phyloP scores from a whole-genome alignment of 2,888 invertebrate genomes.

The Tortrix viridana region DNA sequence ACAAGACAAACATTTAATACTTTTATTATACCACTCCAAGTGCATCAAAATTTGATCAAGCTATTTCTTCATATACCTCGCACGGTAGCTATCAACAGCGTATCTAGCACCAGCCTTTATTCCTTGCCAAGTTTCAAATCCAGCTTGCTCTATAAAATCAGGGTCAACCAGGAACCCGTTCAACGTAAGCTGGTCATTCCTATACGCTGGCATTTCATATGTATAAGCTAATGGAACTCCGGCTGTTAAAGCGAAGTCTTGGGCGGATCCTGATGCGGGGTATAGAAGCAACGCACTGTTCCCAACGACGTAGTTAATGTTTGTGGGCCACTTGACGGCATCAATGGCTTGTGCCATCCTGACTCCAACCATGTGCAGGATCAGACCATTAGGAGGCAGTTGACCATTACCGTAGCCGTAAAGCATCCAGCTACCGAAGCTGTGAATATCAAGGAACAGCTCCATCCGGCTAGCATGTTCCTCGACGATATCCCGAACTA shows the following conservation, averaged over 20 bases:
- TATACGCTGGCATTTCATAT: constrained; percentile 82
- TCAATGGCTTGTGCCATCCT: constrained; percentile 74
- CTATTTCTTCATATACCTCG: constrained; percentile 6
- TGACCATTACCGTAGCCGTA: constrained; percentile 66
- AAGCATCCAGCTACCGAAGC: constrained; percentile 87
- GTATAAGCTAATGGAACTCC: constrained; percentile 84
- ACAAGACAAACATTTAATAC: neutral
- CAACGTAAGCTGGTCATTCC: constrained; percentile 57
- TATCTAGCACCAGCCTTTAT: constrained; percentile 79
- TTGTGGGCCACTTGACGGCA: constrained; percentile 67
- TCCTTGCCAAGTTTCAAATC: constrained; percentile 85
- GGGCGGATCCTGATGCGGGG: constrained; percentile 85
- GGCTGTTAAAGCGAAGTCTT: constrained; percentile 84
- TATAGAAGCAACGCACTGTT: constrained; percentile 77
- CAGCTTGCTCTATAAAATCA: constrained; percentile 81
- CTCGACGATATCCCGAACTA: constrained; percentile 83
- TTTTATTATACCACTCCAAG: neutral
- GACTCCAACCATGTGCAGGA: constrained; percentile 67
- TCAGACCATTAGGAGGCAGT: constrained; percentile 75
- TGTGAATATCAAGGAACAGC: constrained; percentile 89
- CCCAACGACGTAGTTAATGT: constrained; percentile 77
- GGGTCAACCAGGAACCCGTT: constrained; percentile 84
- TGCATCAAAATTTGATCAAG: neutral
- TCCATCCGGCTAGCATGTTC: constrained; percentile 75
- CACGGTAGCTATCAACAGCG: constrained; percentile 50